A percentile compares a stretch with the other conserved stretches of the same genome.
Conservation (phyloP, 2,113 vertebrate species). For the Gambusia affinis region DNA sequence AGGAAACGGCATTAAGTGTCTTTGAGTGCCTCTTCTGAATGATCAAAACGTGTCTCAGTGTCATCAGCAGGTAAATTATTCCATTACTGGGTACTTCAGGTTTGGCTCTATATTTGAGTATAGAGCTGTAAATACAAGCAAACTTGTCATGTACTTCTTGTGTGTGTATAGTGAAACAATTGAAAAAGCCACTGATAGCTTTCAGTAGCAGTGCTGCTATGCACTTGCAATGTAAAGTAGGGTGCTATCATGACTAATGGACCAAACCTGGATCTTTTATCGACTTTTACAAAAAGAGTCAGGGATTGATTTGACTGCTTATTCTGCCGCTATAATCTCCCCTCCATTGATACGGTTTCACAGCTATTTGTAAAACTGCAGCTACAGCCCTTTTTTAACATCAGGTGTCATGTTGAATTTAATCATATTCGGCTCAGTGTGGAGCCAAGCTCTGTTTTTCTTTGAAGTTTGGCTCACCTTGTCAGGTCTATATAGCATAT, state of each 20-base stretch:
- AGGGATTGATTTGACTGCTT: conserved; percentile 76
- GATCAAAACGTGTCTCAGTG: conserved; percentile 30
- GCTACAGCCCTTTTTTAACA: conserved; percentile 43
- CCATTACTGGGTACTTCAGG: conserved; percentile 47
- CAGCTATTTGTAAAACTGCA: conserved; percentile 62
- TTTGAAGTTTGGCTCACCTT: conserved; percentile 23
- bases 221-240: conserved; percentile 43
- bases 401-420: conserved; percentile 48
- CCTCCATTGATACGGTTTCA: conserved; percentile 62
- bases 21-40: conserved; percentile 51
- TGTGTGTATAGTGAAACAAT: conserved; percentile 10
- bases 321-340: conserved; percentile 69
- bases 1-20: conserved; percentile 46
- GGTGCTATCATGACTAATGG: conserved; percentile 78
- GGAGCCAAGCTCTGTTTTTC: conserved; percentile 30
- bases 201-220: conserved; percentile 33
- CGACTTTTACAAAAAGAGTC: conserved; percentile 72
- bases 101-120: conserved; percentile 28
- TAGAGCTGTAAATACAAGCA: conserved; percentile 27
- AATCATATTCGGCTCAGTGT: conserved; percentile 31
- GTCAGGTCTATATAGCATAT: conserved; percentile 19
- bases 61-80: conserved; percentile 36
- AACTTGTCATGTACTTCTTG: conserved; percentile 39
- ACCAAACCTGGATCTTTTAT: conserved; percentile 68
- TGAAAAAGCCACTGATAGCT: conserved; percentile 30